Percentiles rank a stretch among this genome's conserved stretches.
Conservation (phyloP, 2,888 invertebrate genomes). For the Altica lythri region DNA sequence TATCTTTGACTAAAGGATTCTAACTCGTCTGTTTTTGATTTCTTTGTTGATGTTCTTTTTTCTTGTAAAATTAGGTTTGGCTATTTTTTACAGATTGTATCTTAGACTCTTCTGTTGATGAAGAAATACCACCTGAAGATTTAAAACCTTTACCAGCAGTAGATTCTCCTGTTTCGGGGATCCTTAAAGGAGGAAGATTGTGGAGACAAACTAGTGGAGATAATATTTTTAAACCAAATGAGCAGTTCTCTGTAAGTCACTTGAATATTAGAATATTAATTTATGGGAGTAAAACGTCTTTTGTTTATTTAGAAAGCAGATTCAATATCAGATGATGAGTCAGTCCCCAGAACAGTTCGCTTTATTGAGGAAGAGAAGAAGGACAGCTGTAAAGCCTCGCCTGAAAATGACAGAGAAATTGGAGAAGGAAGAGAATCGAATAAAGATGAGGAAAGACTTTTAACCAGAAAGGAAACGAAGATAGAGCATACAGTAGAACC, state of each 20-base stretch:
- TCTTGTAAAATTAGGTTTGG: too few relatives aligned
- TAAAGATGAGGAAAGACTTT: constrained; percentile 33
- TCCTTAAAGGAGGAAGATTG: constrained; percentile 76
- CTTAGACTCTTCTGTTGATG: constrained; percentile 32
- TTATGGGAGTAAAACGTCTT: background rate
- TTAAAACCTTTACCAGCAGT: constrained; percentile 18
- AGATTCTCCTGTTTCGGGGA: constrained; percentile 69
- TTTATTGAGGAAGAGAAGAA: constrained; percentile 62
- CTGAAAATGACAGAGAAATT: constrained; percentile 39
- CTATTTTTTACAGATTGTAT: constrained; percentile 63
- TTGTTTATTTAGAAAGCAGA: constrained; percentile 43
- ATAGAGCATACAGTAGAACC: too few relatives aligned
- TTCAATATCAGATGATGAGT: constrained; percentile 60
- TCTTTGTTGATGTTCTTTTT: too few relatives aligned
- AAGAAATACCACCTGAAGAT: constrained; percentile 30
- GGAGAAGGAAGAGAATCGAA: constrained; percentile 27
- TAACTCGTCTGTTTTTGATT: too few relatives aligned
- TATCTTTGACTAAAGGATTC: too few relatives aligned
- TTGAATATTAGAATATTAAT: too few relatives aligned
- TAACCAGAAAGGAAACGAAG: too few relatives aligned
- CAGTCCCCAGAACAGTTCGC: constrained; percentile 65
- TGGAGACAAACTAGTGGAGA: constrained; percentile 63
- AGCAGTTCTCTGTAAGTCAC: constrained; percentile 34
- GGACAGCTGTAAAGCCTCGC: constrained; percentile 56
- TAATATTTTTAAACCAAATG: constrained; percentile 26